These are phyloP conservation scores for Synergus itoensis DNA, from an alignment of 2,888 invertebrate species.

Conservation along the genomic window DNA sequence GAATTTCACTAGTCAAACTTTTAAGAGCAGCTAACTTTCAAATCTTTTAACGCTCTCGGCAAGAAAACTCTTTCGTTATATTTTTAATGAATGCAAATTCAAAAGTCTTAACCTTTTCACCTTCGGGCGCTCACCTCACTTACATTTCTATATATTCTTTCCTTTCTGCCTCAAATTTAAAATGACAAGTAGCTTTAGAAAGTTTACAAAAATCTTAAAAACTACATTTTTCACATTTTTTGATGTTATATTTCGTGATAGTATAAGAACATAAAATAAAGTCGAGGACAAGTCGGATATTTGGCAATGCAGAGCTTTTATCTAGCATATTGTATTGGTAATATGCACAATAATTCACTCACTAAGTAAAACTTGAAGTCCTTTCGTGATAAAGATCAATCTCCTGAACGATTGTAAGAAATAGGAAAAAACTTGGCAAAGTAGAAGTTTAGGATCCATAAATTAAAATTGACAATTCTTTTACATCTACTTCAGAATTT, in stretches of 20 bases:
- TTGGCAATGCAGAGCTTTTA: constrained; percentile 23
- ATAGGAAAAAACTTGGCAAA: background rate
- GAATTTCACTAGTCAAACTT: background rate
- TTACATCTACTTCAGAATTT: too few relatives aligned
- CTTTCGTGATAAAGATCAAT: constrained; percentile 8
- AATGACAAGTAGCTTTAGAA: background rate
- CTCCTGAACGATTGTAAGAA: background rate
- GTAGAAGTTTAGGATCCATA: background rate
- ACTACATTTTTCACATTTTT: background rate
- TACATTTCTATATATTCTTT: background rate
- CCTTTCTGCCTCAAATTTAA: background rate
- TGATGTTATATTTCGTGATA: background rate
- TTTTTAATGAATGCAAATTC: background rate
- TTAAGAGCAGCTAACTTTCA: background rate
- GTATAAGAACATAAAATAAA: constrained; percentile 17
- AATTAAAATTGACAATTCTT: background rate
- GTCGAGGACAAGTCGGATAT: constrained; percentile 19
- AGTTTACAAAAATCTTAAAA: background rate
- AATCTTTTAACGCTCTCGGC: background rate
- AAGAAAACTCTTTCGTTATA: background rate
- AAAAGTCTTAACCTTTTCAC: constrained; percentile 20
- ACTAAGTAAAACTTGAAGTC: constrained; percentile 7
- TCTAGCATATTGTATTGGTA: constrained; percentile 2
- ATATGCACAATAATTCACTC: constrained; percentile 1
- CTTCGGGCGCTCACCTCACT: background rate